A percentile compares a stretch with the other conserved stretches of the same genome.
These are phyloP conservation scores for Imbricaverruca yamaguchii DNA, from an alignment of 2,888 invertebrate species.

Conservation along the genomic window DNA sequence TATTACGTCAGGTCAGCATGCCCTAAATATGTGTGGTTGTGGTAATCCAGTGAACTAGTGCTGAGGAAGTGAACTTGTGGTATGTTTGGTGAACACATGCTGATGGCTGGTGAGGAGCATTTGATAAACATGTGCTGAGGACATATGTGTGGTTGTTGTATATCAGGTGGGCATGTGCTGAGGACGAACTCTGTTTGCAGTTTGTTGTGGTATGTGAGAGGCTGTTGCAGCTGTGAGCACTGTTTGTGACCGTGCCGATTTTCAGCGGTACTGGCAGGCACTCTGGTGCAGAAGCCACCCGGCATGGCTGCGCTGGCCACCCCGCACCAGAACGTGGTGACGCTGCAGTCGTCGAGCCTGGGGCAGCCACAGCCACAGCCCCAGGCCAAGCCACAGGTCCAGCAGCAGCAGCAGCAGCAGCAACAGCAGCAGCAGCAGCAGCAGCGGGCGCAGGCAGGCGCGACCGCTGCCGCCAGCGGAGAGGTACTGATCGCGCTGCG, in stretches of 20 bases:
- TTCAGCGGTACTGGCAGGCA: conserved; percentile 16
- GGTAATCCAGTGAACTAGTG: too few relatives aligned
- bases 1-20: too few relatives aligned
- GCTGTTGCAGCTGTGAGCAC: too few relatives aligned
- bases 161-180: too few relatives aligned
- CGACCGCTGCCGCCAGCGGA: neutral
- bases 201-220: too few relatives aligned
- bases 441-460: neutral
- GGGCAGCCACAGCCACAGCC: neutral
- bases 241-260: neutral
- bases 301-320: neutral
- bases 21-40: too few relatives aligned
- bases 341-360: neutral
- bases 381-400: neutral
- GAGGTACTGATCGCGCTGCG: neutral
- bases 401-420: conserved; percentile 28
- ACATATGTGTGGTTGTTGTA: too few relatives aligned
- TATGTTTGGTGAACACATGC: too few relatives aligned
- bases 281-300: conserved; percentile 8
- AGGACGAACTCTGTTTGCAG: too few relatives aligned
- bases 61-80: too few relatives aligned
- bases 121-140: too few relatives aligned
- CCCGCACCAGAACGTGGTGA: neutral
- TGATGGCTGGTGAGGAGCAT: too few relatives aligned
- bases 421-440: conserved; percentile 69